phyloP scores from a whole-genome alignment of 2,888 invertebrate genomes.

The Alloplasta piceator region DNA sequence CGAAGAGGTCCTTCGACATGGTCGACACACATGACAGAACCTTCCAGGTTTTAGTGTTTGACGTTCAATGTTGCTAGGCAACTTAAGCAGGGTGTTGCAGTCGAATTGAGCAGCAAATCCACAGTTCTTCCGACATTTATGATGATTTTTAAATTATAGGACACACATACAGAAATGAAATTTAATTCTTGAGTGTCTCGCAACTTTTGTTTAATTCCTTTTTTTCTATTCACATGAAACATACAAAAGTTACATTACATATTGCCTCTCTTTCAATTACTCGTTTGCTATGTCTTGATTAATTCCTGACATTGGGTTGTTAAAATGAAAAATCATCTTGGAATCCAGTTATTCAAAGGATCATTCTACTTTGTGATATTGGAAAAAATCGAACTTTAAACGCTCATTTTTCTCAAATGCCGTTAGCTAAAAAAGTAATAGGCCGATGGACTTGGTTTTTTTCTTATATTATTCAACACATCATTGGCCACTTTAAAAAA shows the following conservation, averaged over 20 bases:
- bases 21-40: neutral
- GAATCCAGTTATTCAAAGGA: too few relatives aligned
- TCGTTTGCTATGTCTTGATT: constrained; percentile 23
- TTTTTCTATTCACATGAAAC: constrained; percentile 48
- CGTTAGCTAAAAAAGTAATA: too few relatives aligned
- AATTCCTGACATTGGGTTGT: constrained; percentile 29
- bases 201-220: constrained; percentile 47
- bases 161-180: constrained; percentile 15
- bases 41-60: constrained; percentile 33
- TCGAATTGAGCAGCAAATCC: too few relatives aligned
- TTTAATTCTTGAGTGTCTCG: constrained; percentile 35
- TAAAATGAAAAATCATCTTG: constrained; percentile 3
- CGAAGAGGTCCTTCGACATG: constrained; percentile 4
- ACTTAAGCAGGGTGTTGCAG: neutral
- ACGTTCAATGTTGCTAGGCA: constrained; percentile 51
- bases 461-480: too few relatives aligned
- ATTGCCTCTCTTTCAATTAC: constrained; percentile 39
- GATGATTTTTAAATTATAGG: too few relatives aligned
- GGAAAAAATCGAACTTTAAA: too few relatives aligned
- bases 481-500: too few relatives aligned
- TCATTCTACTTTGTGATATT: too few relatives aligned
- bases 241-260: constrained; percentile 59
- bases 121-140: too few relatives aligned
- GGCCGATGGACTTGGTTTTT: too few relatives aligned
- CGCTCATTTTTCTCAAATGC: too few relatives aligned